Base-by-base conservation (phyloP, 2,797 vertebrate genomes). In the Sardinella longiceps region DNA sequence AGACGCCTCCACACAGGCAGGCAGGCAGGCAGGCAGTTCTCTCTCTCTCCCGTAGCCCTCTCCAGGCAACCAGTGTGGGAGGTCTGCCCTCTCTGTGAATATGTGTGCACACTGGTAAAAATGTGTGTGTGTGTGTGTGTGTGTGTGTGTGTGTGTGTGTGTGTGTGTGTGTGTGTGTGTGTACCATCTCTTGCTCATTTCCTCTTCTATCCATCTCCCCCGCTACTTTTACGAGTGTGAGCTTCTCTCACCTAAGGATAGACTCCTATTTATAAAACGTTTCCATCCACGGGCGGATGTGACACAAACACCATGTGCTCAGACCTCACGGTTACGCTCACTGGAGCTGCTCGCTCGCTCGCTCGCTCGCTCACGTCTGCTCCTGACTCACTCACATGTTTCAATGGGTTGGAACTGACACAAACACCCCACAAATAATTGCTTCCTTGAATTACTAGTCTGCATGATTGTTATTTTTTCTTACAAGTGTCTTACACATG, bases 201-300 rank as follows among this genome's bases (percentile, higher is more conserved):
- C 92, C 92, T 93, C 90, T 88, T 90, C 90, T 91, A 85, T 90
- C 91, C 88, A 91, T 91, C 92, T 92, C 91, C 48, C 93, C 93
- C 0, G 91, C 93, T 93, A 93, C 92, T 94, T 94, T 95, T 94
- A 94, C 93, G 93, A 94, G 92, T 87, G 90, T 91, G 91, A 92
- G 92, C 91, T 92, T 92, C 90, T 93, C 89, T 93, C 92, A 93
- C 93, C 93, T 94, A 91, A 91, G 92, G 91, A 93, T 90, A 93
- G 91, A 92, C 92, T 93, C 88, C 90, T 86, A 91, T 89, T 91
- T 93, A 91, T 94, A 94, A 74, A 95, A 93, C 91, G 93, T 94
- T 94, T 94, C 93, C 94, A 94, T 92, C 93, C 92, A 89, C 89
- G 89, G 88, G 89, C n/a, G 91, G 91, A 92, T 92, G 92, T 93